Evolutionary conservation across 2,113 vertebrate species (phyloP).

Genomic region (Stegostoma tigrinum): DNA sequence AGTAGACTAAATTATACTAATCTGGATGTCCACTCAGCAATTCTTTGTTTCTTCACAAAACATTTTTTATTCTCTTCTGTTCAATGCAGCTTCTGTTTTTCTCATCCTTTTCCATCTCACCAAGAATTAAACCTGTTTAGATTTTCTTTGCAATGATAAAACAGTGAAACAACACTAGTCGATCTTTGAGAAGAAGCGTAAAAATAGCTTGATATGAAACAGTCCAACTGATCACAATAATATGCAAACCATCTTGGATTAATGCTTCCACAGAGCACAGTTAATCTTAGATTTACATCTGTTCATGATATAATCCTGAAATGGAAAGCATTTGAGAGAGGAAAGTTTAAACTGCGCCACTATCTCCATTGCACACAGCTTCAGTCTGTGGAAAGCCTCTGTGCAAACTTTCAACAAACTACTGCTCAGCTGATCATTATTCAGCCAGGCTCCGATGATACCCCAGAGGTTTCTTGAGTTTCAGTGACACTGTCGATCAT

Average conservation of each 20-base stretch:
- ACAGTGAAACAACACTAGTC: not conserved
- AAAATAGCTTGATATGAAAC: not conserved
- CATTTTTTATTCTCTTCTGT: conserved; percentile 2
- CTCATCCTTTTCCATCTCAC: not conserved
- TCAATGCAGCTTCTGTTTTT: conserved; percentile 16
- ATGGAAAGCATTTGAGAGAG: conserved; percentile 59
- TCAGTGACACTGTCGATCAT: conserved; percentile 53
- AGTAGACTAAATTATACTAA: conserved; percentile 22
- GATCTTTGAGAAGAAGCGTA: not conserved
- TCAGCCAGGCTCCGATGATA: conserved; percentile 54
- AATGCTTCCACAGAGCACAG: conserved; percentile 67
- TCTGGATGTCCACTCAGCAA: not conserved
- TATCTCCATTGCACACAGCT: conserved; percentile 40
- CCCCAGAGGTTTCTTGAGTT: conserved; percentile 57
- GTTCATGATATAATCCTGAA: conserved; percentile 65
- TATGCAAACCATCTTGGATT: conserved; percentile 59
- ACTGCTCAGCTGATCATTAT: conserved; percentile 59
- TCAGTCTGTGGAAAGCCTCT: conserved; percentile 56
- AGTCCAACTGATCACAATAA: conserved; percentile 47
- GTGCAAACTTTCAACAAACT: conserved; percentile 52
- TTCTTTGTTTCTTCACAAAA: not conserved
- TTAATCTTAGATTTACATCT: conserved; percentile 68
- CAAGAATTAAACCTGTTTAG: not conserved
- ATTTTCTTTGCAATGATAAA: not conserved
- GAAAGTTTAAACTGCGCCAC: conserved; percentile 32